Base-by-base conservation (phyloP, 2,113 vertebrate species). In the Triplophysa tibetana region DNA sequence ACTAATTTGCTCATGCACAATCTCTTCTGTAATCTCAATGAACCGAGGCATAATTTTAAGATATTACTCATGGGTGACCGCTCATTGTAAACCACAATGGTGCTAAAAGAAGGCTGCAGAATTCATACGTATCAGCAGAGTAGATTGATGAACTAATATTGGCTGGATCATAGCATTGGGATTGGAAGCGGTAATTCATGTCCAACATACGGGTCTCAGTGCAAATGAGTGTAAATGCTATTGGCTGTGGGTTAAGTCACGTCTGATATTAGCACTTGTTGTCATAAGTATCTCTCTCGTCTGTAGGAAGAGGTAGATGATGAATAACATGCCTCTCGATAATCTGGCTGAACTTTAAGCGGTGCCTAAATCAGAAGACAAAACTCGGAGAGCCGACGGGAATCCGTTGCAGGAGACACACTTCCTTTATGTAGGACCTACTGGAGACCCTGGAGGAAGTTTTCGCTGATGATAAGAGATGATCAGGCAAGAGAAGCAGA, bases 301-400 rank as follows among this genome's bases (percentile, higher is more conserved):
- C 50, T 52, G 64, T 70, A 69, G 26, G 43, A 74, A 45, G 78
- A 80, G 78, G 78, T 80, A 80, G 78, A 41, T 80, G 78, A 73
- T 73, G 41, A 65, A 74, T 70, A 80, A 66, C 64, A 73, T 73
- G 70, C 63, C 45, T 80, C 70, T 80, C 78, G 52, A 65, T 50
- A 64, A 64, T 64, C 58, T 21, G 43, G 14, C 60, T 75, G 73
- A 75, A 23, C 60, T 75, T 64, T 64, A 29, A 29, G 24, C 8
- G 17, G 23, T 29, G 24, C 61, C 61, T 24, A 26, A 64, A 76
- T 61, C 45, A 76, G 45, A 52, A 64, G 61, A 48, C 73, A 76
- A 58, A 74, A 74, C 56, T 23, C 58, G 70, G 60, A 72, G 38
- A 38, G 26, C 23, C 50, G 56, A 63, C 38, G 13, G 60, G 19